Conservation (phyloP, 2,888 invertebrate genomes). For the Troides helena region DNA sequence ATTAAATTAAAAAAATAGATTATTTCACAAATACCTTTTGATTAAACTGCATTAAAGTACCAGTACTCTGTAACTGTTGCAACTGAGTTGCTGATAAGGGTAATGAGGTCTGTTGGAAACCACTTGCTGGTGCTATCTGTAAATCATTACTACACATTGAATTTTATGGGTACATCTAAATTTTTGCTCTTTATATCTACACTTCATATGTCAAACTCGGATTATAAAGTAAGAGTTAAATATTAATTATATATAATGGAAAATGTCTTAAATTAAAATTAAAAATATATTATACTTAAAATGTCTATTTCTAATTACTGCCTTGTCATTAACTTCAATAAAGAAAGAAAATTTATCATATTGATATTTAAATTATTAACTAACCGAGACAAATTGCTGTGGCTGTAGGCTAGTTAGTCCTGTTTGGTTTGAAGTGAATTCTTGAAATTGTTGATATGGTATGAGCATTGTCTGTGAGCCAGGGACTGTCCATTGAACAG, state of each 20-base stretch:
- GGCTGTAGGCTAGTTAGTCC: conserved; percentile 64
- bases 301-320: too few species aligned
- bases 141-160: conserved; percentile 11
- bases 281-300: too few species aligned
- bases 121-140: conserved; percentile 70
- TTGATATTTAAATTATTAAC: conserved; percentile 40
- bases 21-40: conserved; percentile 58
- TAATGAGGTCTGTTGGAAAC: conserved; percentile 65
- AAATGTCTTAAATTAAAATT: neutral
- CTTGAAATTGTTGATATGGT: conserved; percentile 73
- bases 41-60: conserved; percentile 73
- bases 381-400: conserved; percentile 74
- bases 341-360: neutral
- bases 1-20: neutral
- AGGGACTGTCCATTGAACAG: conserved; percentile 71
- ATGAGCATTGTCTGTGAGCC: conserved; percentile 75
- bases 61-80: conserved; percentile 69
- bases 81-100: conserved; percentile 68
- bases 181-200: neutral
- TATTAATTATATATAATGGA: neutral
- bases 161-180: neutral
- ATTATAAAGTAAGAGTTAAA: neutral
- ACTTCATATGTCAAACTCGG: neutral
- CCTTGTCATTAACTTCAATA: neutral
- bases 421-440: conserved; percentile 59